phyloP scores from a whole-genome alignment of 2,888 invertebrate genomes.

The Xestia xanthographa region DNA sequence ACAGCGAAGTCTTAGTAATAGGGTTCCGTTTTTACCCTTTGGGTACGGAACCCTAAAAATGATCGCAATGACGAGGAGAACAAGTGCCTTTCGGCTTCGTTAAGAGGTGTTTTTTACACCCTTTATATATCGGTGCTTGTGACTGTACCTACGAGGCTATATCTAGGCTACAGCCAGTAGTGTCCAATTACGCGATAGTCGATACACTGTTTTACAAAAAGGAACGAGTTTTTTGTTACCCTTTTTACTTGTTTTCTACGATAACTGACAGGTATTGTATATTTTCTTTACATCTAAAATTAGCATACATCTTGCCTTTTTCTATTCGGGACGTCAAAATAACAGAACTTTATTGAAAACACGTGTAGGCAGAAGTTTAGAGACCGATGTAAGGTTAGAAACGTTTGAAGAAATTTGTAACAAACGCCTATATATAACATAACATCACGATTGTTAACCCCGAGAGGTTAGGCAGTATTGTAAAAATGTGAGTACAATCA shows the following conservation, averaged over 20 bases:
- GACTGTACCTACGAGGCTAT: conserved; percentile 18
- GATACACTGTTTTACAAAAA: conserved; percentile 44
- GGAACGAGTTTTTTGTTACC: conserved; percentile 30
- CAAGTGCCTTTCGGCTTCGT: no score
- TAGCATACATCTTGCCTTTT: conserved; percentile 12
- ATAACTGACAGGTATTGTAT: conserved; percentile 33
- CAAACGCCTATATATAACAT: neutral
- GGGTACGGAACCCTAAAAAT: no score
- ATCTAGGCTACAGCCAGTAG: conserved; percentile 22
- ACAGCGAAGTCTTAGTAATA: no score
- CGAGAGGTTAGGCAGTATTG: neutral
- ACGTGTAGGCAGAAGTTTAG: conserved; percentile 28
- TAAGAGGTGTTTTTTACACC: no score
- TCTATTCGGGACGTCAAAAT: neutral
- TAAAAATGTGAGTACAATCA: neutral
- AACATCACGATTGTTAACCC: neutral
- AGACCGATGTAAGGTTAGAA: conserved; percentile 43
- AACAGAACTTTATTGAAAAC: conserved; percentile 11
- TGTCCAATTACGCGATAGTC: conserved; percentile 55
- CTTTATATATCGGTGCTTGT: neutral
- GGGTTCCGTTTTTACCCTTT: no score
- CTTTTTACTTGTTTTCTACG: conserved; percentile 19
- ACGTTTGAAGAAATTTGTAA: conserved; percentile 43
- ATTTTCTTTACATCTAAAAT: conserved; percentile 44
- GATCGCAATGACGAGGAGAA: no score